Base-by-base conservation (phyloP, 2,888 invertebrate genomes). In the Luperina nickerlii region DNA sequence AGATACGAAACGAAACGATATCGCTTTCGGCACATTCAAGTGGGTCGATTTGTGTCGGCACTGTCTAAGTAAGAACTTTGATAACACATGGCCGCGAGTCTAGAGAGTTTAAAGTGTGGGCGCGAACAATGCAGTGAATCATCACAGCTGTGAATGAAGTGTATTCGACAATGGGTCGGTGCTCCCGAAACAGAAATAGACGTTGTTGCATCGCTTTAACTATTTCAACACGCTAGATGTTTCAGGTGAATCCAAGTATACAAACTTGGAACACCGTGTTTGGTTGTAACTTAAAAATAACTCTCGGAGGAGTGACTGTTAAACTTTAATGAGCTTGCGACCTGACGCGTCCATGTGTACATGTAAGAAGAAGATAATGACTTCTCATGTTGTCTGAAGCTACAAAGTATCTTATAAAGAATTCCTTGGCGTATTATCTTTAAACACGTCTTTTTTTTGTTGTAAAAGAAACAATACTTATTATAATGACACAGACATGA, bases 71-170 rank as follows among this genome's bases (percentile, higher is more conserved):
- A 88, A 90, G 86, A 91, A 90, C 88, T 91, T 89, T 79, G 82
- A 86, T 87, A 88, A 87, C 91, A 92, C 90, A 92, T 91, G 92
- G 91, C 89, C 84, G 84, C 84, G 87, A 88, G 89, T 90, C 89
- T 88, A 87, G 86, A 90, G 88, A 90, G 88, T 88, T 87, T 66
- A 91, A 91, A 91, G 93, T 91, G 94, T 94, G 92, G 94, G 95
- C 91, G 92, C 89, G 91, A 93, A 95, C 94, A 95, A 95, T 94
- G 90, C 91, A 86, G 90, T 95, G 96, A 96, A 94, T 95, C 95
- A 95, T 93, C 89, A 88, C 91, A 92, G 91, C 91, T 92, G 93
- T 94, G 94, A 94, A 94, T 94, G 93, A 94, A 94, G 90, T 91
- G 91, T 94, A 91, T 92, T 91, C 93, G 93, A 93, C 92, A 93